A percentile compares a stretch with the other conserved stretches of the same genome.
These are phyloP conservation scores for Sebastiscus albofasciatus DNA, from an alignment of 2,797 vertebrate genomes.

Conservation along the genomic window DNA sequence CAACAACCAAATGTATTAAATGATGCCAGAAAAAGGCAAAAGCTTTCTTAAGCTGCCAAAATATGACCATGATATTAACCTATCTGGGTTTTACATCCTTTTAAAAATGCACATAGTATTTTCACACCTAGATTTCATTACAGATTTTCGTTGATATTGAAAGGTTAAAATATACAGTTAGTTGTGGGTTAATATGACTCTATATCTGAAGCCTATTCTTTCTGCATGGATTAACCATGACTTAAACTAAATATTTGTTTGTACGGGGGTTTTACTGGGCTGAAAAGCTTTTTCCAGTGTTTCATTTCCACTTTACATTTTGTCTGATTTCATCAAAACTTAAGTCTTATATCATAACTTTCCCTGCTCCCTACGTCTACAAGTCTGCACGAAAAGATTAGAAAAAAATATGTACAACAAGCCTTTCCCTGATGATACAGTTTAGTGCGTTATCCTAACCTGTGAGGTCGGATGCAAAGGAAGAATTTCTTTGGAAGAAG, in stretches of 20 bases:
- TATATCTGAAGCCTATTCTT: background rate
- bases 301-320: background rate
- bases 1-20: background rate
- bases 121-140: background rate
- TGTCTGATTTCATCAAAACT: background rate
- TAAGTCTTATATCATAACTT: background rate
- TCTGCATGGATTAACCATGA: background rate
- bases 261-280: background rate
- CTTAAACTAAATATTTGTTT: background rate
- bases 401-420: background rate
- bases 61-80: background rate
- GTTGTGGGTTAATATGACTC: background rate
- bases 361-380: background rate
- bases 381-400: background rate
- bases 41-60: background rate
- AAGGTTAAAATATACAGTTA: background rate
- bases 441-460: conserved; percentile 7
- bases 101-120: background rate
- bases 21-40: background rate
- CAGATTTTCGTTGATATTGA: background rate
- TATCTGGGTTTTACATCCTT: background rate
- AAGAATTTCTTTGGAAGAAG: conserved; percentile 31
- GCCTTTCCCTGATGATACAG: background rate
- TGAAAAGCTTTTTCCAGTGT: background rate
- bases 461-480: conserved; percentile 16